These are phyloP conservation scores for Chiloscyllium plagiosum DNA, from an alignment of 2,113 vertebrate species.

Conservation along the genomic window DNA sequence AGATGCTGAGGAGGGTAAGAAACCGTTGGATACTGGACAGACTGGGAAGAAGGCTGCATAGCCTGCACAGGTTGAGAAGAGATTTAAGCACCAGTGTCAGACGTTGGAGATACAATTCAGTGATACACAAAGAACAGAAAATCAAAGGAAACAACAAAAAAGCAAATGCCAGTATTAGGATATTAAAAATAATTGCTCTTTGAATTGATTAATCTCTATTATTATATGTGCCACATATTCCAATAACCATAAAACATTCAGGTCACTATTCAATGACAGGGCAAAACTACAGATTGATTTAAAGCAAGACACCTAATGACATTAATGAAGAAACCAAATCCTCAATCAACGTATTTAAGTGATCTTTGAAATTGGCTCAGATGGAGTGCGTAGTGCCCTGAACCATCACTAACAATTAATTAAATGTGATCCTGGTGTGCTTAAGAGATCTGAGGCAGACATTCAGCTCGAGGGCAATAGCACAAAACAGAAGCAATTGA, in stretches of 20 bases:
- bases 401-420: background rate
- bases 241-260: background rate
- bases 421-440: background rate
- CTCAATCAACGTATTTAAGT: background rate
- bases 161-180: background rate
- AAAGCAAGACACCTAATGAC: background rate
- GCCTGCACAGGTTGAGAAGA: constrained; percentile 54
- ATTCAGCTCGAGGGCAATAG: background rate
- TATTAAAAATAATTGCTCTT: background rate
- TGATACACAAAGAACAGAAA: background rate
- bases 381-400: background rate
- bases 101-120: background rate
- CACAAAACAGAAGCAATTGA: background rate
- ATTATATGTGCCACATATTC: background rate
- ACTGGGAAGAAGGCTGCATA: constrained; percentile 63
- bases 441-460: background rate
- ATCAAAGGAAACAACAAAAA: background rate
- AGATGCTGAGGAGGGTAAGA: constrained; percentile 81
- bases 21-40: constrained; percentile 76
- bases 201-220: background rate
- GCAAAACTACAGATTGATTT: background rate
- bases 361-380: background rate
- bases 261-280: background rate
- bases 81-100: background rate
- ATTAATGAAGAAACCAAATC: background rate